These are phyloP conservation scores for Platycheirus rosarum DNA, from an alignment of 2,888 invertebrate genomes.

Conservation along the genomic window DNA sequence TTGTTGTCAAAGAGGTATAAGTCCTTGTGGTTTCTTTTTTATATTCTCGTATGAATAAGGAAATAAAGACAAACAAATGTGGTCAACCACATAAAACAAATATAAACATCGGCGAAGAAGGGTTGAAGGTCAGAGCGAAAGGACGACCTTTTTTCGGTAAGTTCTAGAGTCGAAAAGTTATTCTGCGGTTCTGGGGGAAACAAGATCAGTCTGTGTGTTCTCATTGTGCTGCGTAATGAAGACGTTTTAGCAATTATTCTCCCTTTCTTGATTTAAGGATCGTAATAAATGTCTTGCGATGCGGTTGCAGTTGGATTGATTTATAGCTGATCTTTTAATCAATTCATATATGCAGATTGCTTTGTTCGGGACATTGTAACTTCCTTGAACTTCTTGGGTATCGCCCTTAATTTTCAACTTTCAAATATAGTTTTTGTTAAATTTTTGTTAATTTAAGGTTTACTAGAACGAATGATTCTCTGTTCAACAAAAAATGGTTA, in stretches of 20 bases:
- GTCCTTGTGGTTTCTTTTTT: constrained; percentile 7
- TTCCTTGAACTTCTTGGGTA: background rate
- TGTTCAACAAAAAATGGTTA: no score
- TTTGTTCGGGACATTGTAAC: background rate
- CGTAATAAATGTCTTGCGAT: constrained; percentile 53
- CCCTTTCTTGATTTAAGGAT: constrained; percentile 32
- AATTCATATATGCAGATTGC: constrained; percentile 61
- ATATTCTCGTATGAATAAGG: constrained; percentile 27
- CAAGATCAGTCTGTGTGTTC: constrained; percentile 42
- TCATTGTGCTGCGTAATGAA: constrained; percentile 51
- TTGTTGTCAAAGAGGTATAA: constrained; percentile 22
- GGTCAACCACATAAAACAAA: constrained; percentile 74
- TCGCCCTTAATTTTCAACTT: no score
- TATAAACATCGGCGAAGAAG: constrained; percentile 70
- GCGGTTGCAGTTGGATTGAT: constrained; percentile 57
- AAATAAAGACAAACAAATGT: constrained; percentile 56
- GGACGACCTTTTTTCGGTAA: constrained; percentile 50
- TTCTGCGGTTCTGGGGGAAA: constrained; percentile 34
- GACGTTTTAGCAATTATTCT: constrained; percentile 46
- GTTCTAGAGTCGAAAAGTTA: constrained; percentile 27
- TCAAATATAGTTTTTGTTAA: no score
- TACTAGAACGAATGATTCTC: no score
- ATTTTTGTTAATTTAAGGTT: no score
- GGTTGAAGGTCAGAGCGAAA: constrained; percentile 62
- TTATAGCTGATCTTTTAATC: constrained; percentile 56